Base-by-base conservation (phyloP, 2,888 invertebrate species). In the Metalampra italica region DNA sequence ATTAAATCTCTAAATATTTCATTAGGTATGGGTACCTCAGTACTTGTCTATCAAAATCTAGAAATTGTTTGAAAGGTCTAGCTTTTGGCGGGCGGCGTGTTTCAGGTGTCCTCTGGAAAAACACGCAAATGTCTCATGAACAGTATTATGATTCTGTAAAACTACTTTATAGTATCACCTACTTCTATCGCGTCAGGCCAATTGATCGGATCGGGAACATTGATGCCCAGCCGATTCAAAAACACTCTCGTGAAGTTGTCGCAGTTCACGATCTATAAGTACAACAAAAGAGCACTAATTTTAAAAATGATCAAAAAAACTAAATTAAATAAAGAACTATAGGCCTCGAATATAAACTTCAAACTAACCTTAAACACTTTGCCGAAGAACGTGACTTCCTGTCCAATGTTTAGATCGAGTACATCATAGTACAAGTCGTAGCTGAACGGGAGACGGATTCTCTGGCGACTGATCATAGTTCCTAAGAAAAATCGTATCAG, bases 161-260 rank as follows among this genome's bases (percentile, higher is more conserved):
- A 11, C 14, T 4, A 39, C 39, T 13, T 14, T 13, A 14, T 39
- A 13, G 12, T 13, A 13, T 14, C 4, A 66, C 57, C 70, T 78
- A 73, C 88, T 64, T 84, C 79, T 30, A 73, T 50, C 41, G 81
- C 77, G 60, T 88, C 88, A 15, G 87, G 88, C 79, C 78, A 86
- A 34, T 75, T 68, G 36, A 85, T 69, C 0, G 87, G 92, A 79
- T 95, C 94, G 0, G 95, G 93, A 3, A 98, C 96, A 34, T 93
- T 88, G 45, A 97, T 95, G 3, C 98, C 98, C 47, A 95, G 92
- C 42, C 95, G 93, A 71, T 95, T 94, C 7, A 98, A 82, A 77
- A 97, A 98, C 46, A 92, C 93, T 56, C 96, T 89, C 0, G 98
- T 97, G 71, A 97, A 98, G 58, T 92, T 91, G 73, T 98, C 98